Base-by-base conservation (phyloP, 2,113 vertebrate species). In the Nettapus auritus region DNA sequence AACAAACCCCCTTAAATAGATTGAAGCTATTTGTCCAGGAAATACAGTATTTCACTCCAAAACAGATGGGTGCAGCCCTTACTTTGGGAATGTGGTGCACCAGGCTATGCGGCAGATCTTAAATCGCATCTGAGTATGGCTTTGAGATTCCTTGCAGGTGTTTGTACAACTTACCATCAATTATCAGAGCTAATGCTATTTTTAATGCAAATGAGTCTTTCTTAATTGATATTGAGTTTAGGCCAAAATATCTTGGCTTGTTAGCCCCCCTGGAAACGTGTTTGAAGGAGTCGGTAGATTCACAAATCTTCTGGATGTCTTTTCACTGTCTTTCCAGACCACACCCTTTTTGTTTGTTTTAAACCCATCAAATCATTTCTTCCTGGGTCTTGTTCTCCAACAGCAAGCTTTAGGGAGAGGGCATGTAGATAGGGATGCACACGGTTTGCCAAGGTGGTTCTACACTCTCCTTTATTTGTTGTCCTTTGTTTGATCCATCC, bases 11-110 rank as follows among this genome's bases (percentile, higher is more conserved):
- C 46, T 48, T 48, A 21, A 48, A 48, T 23, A 82, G 31, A 38
- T 57, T 1, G 18, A n/a, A 53, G 29, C n/a, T 28, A 11, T 5
- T 12, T 66, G 1, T 21, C 8, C 56, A 36, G 62, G 33, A 71
- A 84, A 20, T 40, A 19, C 6, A 19, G 6, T n/a, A 22, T 57
- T 73, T 88, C 6, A 17, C 52, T 63, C 40, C 69, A 53, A 23
- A 85, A 20, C 26, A 25, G 0, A 1, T 4, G 29, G 60, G 12
- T 64, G 44, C 66, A 70, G 76, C 20, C 5, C 21, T 0, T 44
- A 1, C 13, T 6, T 25, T 8, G n/a, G 16, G 57, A 31, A 48
- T 31, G 52, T 10, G 1, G 22, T 11, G 44, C 8, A 70, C 57
- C 9, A 53, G n/a, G 23, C n/a, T 14, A 0, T 40, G 4, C 16